Percentiles rank a stretch among this genome's conserved stretches.
Evolutionary conservation across 2,888 invertebrate species (phyloP).

Genomic region (Eupithecia centaureata): DNA sequence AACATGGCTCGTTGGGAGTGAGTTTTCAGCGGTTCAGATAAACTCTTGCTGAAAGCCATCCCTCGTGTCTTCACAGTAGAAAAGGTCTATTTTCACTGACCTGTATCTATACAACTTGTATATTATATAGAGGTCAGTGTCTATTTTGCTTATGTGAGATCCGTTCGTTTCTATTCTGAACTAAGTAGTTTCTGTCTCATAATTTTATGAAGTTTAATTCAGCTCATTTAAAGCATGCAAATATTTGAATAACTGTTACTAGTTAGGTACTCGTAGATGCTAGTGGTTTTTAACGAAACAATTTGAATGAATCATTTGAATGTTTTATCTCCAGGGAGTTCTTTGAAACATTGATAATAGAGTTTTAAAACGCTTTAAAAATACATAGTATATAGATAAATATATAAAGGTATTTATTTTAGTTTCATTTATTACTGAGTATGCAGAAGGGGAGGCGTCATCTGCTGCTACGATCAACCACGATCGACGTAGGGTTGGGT

Average conservation of each 20-base stretch:
- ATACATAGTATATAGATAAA: no score
- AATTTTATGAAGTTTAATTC: neutral
- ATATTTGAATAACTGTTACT: neutral
- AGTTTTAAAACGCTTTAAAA: neutral
- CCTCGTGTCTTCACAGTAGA: neutral
- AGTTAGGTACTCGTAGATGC: no score
- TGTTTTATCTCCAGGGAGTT: neutral
- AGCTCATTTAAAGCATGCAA: neutral
- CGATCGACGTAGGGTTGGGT: neutral
- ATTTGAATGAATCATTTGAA: neutral
- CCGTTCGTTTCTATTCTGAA: neutral
- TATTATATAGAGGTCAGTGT: no score
- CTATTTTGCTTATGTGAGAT: no score
- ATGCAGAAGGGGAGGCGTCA: neutral
- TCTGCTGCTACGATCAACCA: neutral
- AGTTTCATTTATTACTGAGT: neutral
- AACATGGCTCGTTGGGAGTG: slow-evolving; percentile 52
- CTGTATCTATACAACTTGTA: no score
- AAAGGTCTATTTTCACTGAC: slow-evolving; percentile 17
- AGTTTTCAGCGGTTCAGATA: slow-evolving; percentile 57
- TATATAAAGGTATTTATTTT: neutral
- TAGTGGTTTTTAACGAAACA: neutral
- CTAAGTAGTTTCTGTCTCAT: neutral
- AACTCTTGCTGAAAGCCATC: slow-evolving; percentile 17
- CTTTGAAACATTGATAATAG: neutral